Conservation (phyloP, 1,140 invertebrate species). For the Campoletis sonorensis region DNA sequence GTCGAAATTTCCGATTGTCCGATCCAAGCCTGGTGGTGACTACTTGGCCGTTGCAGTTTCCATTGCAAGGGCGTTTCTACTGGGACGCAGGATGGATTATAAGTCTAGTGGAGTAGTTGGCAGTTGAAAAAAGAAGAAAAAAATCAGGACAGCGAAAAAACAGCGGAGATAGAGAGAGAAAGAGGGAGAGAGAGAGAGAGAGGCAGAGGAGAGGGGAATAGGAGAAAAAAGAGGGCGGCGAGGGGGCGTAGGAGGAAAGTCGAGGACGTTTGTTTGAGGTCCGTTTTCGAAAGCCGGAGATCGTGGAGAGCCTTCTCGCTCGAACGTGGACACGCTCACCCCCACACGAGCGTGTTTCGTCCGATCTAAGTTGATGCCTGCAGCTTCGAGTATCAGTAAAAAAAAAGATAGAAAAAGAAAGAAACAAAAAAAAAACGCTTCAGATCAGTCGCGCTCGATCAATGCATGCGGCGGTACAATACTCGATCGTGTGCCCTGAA, state of each 20-base stretch:
- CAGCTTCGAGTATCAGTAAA: conserved; percentile 8
- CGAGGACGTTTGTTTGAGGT: conserved; percentile 43
- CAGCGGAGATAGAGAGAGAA: neutral
- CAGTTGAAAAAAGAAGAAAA: neutral
- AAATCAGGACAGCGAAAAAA: too few relatives aligned
- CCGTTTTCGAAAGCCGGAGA: conserved; percentile 35
- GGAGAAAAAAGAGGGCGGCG: too few relatives aligned
- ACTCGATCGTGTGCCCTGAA: neutral
- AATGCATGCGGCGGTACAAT: conserved; percentile 13
- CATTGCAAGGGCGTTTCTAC: conserved; percentile 46
- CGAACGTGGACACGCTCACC: conserved; percentile 37
- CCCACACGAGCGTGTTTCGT: conserved; percentile 24
- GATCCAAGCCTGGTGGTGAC: conserved; percentile 5
- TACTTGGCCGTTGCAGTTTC: conserved; percentile 25
- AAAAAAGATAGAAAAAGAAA: neutral
- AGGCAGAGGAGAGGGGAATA: neutral
- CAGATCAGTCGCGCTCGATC: conserved; percentile 18
- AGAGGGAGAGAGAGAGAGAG: neutral
- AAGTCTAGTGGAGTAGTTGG: neutral
- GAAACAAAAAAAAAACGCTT: neutral
- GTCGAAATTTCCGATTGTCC: neutral
- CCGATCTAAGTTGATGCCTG: neutral
- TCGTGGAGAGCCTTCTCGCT: neutral
- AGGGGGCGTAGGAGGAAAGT: conserved; percentile 45
- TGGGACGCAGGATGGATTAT: neutral